These are phyloP conservation scores for Lagenorhynchus albirostris DNA, from an alignment of 2,113 vertebrate genomes.

Conservation along the genomic window DNA sequence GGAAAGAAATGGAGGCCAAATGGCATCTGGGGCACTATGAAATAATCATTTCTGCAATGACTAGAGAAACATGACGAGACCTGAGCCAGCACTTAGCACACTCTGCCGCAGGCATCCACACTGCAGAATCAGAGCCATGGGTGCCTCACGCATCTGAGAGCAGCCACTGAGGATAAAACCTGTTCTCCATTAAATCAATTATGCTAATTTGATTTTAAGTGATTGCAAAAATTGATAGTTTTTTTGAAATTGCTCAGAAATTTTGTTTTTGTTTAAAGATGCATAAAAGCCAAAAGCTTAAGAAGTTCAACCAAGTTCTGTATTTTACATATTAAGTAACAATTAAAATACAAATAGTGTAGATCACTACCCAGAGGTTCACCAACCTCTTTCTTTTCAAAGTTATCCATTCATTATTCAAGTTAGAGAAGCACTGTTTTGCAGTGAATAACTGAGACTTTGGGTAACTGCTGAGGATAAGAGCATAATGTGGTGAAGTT, in stretches of 20 bases:
- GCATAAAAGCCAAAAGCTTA: background rate
- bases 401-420: background rate
- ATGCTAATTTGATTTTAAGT: background rate
- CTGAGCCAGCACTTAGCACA: accelerated
- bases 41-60: background rate
- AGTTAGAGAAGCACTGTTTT: too few relatives aligned
- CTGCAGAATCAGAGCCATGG: accelerated
- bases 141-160: accelerated
- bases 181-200: background rate
- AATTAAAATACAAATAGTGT: background rate
- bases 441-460: background rate
- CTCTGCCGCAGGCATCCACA: accelerated
- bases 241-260: background rate
- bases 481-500: background rate
- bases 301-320: background rate
- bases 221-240: background rate
- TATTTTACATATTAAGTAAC: background rate
- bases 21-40: background rate
- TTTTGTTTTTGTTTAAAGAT: background rate
- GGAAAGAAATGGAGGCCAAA: background rate
- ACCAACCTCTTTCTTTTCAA: background rate
- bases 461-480: background rate
- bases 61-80: accelerated
- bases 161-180: background rate
- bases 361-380: background rate